Base-by-base conservation (phyloP, 2,113 vertebrate species). In the Pelecanus crispus region DNA sequence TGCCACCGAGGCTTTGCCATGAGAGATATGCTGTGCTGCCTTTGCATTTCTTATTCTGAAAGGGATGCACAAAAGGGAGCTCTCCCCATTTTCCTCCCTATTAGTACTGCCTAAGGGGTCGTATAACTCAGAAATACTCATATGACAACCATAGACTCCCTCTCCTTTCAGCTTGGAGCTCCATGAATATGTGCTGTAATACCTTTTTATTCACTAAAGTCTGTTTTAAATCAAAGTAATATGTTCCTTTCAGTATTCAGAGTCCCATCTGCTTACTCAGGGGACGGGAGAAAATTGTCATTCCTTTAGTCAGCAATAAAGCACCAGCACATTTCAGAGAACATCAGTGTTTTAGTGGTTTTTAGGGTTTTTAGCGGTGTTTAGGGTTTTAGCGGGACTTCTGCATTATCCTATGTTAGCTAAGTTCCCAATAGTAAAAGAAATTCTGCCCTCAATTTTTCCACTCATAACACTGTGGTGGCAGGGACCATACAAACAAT, bases 261-360 rank as follows among this genome's bases (percentile, higher is more conserved):
- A 88, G 55, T 52, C 20, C 45, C 79, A 84, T 88, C 56, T 94
- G 40, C 86, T 89, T 91, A 49, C 70, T 94, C 73, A 53, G 34
- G 61, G 67, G 81, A 93, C 22, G 58, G 88, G 61, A 89, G 86
- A 63, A 91, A 89, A 88, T 50, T 72, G 61, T 58, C 34, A n/a
- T 92, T 75, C 62, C 70, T 91, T 94, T 81, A 91, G 88, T 87
- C 49, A 95, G 68, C 88, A 72, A 56, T 94, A 95, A 92, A 94
- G 58, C n/a, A 68, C 31, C 36, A 94, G 36, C 50, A 71, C 29
- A 91, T 87, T 91, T 85, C 56, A 84, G 65, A 78, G 61, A 94
- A 63, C 21, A 75, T 44, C 8, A 4, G 0, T 31, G 32, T n/a
- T n/a, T n/a, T n/a, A n/a, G n/a, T n/a, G n/a, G n/a, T n/a, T n/a